Evolutionary conservation across 2,113 vertebrate genomes (phyloP).

Genomic region (Scartelaos histophorus): DNA sequence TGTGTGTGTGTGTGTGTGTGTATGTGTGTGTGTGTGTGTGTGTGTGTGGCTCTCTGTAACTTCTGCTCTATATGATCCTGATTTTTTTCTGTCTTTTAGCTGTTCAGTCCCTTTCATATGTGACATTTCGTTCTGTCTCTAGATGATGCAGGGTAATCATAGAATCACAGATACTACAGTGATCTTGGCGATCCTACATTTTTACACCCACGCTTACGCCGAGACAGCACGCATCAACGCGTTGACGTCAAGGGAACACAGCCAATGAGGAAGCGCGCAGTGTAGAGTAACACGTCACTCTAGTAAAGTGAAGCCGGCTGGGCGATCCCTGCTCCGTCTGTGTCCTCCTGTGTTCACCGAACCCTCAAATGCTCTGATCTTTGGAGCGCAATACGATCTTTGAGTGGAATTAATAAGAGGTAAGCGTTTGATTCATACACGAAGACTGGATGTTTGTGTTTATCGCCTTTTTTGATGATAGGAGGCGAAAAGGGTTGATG

Average conservation of each 20-base stretch:
- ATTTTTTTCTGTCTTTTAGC: no score
- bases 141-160: no score
- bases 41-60: no score
- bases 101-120: no score
- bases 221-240: neutral
- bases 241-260: slow-evolving; percentile 15
- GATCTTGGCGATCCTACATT: no score
- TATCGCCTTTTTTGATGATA: slow-evolving; percentile 1
- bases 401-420: slow-evolving; percentile 45
- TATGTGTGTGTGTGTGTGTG: no score
- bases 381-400: neutral
- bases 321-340: slow-evolving; percentile 20
- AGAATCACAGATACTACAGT: no score
- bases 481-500: slow-evolving; percentile 45
- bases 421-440: slow-evolving; percentile 30
- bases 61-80: no score
- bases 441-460: neutral
- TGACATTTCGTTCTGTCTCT: no score
- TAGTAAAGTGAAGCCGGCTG: slow-evolving; percentile 38
- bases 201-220: neutral
- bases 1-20: no score
- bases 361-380: slow-evolving; percentile 53
- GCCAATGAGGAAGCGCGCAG: slow-evolving; percentile 58
- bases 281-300: slow-evolving; percentile 76
- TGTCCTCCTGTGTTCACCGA: neutral